Percentiles rank a stretch among this genome's conserved stretches.
Conservation (phyloP, 2,888 invertebrate species). For the Hirtodrosophila trivittata region DNA sequence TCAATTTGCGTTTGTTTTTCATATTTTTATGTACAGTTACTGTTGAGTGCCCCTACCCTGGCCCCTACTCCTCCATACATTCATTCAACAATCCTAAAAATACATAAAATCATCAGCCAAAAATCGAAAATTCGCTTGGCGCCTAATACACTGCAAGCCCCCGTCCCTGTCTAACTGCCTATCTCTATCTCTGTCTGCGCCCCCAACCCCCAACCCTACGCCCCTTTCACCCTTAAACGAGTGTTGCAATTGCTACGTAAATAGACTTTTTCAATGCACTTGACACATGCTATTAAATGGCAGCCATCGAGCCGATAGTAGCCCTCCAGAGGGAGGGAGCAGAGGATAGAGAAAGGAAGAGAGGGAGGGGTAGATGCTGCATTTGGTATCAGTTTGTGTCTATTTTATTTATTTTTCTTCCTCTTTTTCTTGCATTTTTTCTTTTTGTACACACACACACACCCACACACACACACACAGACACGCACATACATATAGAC, state of each 20-base stretch:
- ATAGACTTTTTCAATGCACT: constrained; percentile 80
- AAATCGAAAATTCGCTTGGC: constrained; percentile 18
- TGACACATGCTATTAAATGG: constrained; percentile 79
- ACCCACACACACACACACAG: neutral
- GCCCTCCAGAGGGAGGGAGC: constrained; percentile 8
- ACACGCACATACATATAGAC: neutral
- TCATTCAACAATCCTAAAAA: constrained; percentile 15
- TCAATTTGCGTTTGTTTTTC: constrained; percentile 6
- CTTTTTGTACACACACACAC: constrained; percentile 10
- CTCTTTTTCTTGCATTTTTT: constrained; percentile 5
- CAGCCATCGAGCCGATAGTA: constrained; percentile 54
- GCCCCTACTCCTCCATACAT: neutral
- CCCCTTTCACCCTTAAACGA: neutral
- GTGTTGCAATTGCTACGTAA: constrained; percentile 72
- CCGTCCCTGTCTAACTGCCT: too few species aligned
- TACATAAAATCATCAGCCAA: constrained; percentile 34
- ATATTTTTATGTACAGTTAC: too few species aligned
- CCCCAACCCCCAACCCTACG: neutral
- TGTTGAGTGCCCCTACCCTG: too few species aligned
- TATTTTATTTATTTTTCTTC: constrained; percentile 10
- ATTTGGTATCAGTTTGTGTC: constrained; percentile 28
- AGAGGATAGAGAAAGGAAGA: neutral
- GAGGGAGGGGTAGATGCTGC: constrained; percentile 24
- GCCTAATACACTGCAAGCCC: too few species aligned
- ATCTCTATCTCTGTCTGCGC: neutral